phyloP scores from a whole-genome alignment of 1,140 invertebrate genomes.

The Temnothorax curvispinosus region DNA sequence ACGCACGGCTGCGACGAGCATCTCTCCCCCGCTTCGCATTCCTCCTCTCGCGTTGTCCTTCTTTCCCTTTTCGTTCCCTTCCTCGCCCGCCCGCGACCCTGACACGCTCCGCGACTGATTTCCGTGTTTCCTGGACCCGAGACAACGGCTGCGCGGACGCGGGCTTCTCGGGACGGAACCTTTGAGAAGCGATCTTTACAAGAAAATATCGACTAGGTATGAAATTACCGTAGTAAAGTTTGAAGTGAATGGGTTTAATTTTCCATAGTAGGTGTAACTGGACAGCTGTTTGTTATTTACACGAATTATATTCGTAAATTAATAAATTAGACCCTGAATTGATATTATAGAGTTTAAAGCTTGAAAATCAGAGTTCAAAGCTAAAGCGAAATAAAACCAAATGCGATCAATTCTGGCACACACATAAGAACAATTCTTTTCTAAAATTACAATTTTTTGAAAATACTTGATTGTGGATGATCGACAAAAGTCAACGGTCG shows the following conservation, averaged over 20 bases:
- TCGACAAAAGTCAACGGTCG: background rate
- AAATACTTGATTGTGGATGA: background rate
- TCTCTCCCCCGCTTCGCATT: slow-evolving; percentile 28
- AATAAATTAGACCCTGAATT: background rate
- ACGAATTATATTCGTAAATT: background rate
- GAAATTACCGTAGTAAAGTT: background rate
- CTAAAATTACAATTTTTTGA: background rate
- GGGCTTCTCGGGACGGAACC: background rate
- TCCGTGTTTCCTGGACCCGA: slow-evolving; percentile 61
- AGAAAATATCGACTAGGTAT: background rate
- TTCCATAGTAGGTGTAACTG: background rate
- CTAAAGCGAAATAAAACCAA: background rate
- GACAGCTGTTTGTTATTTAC: background rate
- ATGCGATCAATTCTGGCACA: background rate
- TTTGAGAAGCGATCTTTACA: background rate
- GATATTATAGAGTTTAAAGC: background rate
- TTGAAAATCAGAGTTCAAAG: background rate
- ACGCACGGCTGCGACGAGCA: slow-evolving; percentile 48
- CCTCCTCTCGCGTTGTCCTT: slow-evolving; percentile 7
- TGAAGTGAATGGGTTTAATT: background rate
- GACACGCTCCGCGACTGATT: slow-evolving; percentile 64
- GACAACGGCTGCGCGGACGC: background rate
- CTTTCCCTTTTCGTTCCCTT: slow-evolving; percentile 24
- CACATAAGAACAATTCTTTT: background rate
- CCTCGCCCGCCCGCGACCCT: slow-evolving; percentile 6